phyloP scores from a whole-genome alignment of 2,888 invertebrate genomes.

The Dicycla oo region DNA sequence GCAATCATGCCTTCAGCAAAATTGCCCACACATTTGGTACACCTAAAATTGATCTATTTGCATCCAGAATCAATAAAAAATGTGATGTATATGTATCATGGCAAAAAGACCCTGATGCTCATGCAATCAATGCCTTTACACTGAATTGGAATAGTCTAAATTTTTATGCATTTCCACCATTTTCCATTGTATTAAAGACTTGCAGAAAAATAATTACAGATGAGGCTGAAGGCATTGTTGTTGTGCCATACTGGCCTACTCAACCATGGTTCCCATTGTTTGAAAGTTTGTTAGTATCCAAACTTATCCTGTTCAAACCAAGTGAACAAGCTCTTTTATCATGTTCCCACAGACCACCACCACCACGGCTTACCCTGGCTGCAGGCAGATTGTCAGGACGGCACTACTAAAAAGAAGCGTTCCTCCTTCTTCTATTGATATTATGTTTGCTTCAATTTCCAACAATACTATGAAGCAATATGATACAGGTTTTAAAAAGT shows the following conservation, averaged over 20 bases:
- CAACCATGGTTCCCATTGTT: not conserved
- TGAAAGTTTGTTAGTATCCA: not conserved
- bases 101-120: no score
- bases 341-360: not conserved
- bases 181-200: no score
- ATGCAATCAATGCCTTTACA: no score
- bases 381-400: not conserved
- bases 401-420: slow-evolving; percentile 15
- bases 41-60: no score
- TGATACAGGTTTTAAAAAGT: slow-evolving; percentile 15
- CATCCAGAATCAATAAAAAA: no score
- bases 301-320: not conserved
- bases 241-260: not conserved
- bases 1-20: no score
- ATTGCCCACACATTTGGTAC: no score
- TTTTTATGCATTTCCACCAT: no score
- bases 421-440: slow-evolving; percentile 15
- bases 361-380: no score
- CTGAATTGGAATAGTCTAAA: no score
- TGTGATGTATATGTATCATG: no score
- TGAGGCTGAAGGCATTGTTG: not conserved
- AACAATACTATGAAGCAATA: slow-evolving; percentile 20
- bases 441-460: slow-evolving; percentile 15
- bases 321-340: not conserved
- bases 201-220: not conserved